Evolutionary conservation across 2,888 invertebrate genomes (phyloP).

Genomic region (Punctoribates punctum): DNA sequence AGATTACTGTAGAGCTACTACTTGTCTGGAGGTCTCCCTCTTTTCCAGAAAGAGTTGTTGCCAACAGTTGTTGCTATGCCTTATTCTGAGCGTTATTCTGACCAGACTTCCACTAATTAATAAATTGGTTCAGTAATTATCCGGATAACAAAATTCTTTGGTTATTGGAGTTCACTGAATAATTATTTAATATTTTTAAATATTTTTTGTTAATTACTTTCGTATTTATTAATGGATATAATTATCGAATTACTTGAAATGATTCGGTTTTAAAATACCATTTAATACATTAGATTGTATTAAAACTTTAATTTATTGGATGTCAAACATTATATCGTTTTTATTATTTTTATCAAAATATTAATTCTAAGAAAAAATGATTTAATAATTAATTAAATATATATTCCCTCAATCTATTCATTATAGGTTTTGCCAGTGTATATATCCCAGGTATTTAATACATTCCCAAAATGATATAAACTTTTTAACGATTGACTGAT

Average conservation of each 20-base stretch:
- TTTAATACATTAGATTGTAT: neutral
- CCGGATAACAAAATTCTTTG: neutral
- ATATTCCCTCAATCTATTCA: neutral
- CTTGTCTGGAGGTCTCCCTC: no score
- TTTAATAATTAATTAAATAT: neutral
- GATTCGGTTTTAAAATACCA: neutral
- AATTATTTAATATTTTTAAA: neutral
- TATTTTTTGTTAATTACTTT: neutral
- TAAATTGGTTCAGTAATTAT: neutral
- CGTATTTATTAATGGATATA: neutral
- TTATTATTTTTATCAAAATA: neutral
- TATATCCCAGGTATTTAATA: neutral
- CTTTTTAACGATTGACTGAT: neutral
- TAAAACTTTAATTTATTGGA: neutral
- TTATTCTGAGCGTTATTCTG: no score
- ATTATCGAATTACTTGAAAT: neutral
- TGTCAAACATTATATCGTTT: slow-evolving; percentile 2
- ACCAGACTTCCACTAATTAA: neutral
- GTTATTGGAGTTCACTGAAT: neutral
- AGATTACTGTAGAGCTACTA: neutral
- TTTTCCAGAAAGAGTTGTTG: no score
- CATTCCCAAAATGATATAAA: neutral
- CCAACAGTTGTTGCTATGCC: no score
- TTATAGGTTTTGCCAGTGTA: neutral
- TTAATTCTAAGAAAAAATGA: neutral